Base-by-base conservation (phyloP, 2,113 vertebrate species). In the Macrotis lagotis region DNA sequence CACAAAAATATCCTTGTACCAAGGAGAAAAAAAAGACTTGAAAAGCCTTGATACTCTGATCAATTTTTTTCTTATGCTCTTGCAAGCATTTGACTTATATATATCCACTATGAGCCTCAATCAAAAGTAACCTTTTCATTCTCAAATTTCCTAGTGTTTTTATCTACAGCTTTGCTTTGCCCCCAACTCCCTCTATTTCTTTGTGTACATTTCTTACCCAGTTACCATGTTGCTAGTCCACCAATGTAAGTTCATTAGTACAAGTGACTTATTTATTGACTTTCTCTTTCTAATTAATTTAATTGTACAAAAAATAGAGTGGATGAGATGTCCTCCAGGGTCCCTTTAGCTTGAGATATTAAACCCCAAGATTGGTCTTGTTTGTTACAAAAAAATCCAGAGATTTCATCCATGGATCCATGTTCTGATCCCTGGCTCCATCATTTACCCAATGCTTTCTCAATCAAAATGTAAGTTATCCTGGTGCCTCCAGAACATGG, bases 1-100 rank as follows among this genome's bases (percentile, higher is more conserved):
- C 49, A 14, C 51, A 93, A 92, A 96, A 94, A 94, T 44, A 24
- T 94, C 50, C 92, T 55, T 94, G 51, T 93, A 44, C 19, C 90
- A 95, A 94, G 90, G 22, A 44, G 19, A 24, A n/a, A 44, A 6
- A 44, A 44, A 83, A 83, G 8, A 16, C 66, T 6, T n/a, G 5
- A 66, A n/a, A 44, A 19, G n/a, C 66, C n/a, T 22, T 83, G 66
- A 7, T 44, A 22, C 8, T 44, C n/a, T 44, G 16, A 44, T 44
- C n/a, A 44, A n/a, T n/a, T n/a, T n/a, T n/a, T 83, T 44, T 83
- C n/a, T 83, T 44, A 83, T 83, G 66, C 16, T 83, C 3, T 22
- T 44, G 19, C 44, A 83, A 44, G 19, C 7, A 44, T 83, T n/a
- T 83, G 3, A 44, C 0, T 74, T 74, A 2, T 44, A 24, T 8